These are phyloP conservation scores for Helogale parvula DNA, from an alignment of 2,113 vertebrate species.

Conservation along the genomic window DNA sequence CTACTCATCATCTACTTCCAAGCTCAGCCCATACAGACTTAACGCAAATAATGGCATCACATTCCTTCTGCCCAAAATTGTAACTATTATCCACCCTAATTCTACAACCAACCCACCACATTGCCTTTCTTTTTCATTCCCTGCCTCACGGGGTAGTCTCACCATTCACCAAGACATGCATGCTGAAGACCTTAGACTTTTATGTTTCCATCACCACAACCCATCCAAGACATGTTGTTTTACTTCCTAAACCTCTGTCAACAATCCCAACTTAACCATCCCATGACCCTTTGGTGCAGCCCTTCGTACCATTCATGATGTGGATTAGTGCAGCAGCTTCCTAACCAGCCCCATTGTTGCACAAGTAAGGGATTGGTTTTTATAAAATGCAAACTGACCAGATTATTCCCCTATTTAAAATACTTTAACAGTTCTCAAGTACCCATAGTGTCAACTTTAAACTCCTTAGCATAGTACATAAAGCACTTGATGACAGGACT, in stretches of 20 bases:
- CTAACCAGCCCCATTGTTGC: not conserved
- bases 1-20: not conserved
- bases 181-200: not conserved
- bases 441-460: not conserved
- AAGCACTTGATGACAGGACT: not conserved
- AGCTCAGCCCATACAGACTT: not conserved
- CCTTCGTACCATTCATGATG: not conserved
- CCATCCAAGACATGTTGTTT: not conserved
- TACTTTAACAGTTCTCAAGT: not conserved
- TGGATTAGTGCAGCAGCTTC: not conserved
- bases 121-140: not conserved
- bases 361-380: not conserved
- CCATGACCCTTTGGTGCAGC: fast-evolving
- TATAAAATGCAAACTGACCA: not conserved
- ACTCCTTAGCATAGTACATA: not conserved
- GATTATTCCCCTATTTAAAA: not conserved
- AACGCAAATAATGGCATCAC: not conserved
- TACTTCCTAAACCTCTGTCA: not conserved
- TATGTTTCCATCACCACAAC: not conserved
- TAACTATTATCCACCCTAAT: too few relatives aligned
- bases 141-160: not conserved
- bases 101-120: not conserved
- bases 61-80: not conserved
- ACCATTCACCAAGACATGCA: not conserved
- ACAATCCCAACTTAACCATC: not conserved